Percentiles rank a stretch among this genome's conserved stretches.
Conservation (phyloP, 2,888 invertebrate genomes). For the Lasioglossum villosulum region DNA sequence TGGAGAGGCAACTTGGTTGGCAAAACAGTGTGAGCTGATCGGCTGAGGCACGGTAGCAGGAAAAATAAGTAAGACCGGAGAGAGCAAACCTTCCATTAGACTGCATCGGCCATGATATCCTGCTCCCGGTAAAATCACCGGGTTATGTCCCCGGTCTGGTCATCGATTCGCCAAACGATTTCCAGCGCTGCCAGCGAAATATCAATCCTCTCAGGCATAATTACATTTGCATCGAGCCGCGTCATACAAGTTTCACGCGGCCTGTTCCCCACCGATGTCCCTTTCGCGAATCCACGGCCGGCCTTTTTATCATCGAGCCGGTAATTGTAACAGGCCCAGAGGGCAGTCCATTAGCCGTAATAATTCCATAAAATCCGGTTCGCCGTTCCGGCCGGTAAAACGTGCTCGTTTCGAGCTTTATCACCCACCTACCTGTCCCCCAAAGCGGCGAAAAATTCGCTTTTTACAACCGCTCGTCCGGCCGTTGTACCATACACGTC, state of each 20-base stretch:
- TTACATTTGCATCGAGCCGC: constrained; percentile 49
- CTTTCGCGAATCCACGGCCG: constrained; percentile 32
- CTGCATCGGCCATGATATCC: not conserved
- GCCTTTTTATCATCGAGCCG: constrained; percentile 59
- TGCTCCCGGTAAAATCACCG: not conserved
- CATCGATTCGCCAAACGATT: constrained; percentile 24
- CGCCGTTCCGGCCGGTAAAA: constrained; percentile 51
- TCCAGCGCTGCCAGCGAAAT: constrained; percentile 37
- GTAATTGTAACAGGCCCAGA: constrained; percentile 70
- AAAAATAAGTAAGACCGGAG: not conserved
- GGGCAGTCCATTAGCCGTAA: constrained; percentile 71
- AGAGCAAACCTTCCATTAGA: not conserved
- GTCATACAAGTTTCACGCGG: constrained; percentile 50
- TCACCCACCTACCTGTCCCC: constrained; percentile 43
- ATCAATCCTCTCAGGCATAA: constrained; percentile 53
- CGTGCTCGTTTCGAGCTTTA: constrained; percentile 66
- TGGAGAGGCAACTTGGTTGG: not conserved
- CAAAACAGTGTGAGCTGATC: not conserved
- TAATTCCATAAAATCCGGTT: constrained; percentile 70
- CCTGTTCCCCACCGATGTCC: constrained; percentile 24
- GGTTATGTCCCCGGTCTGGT: not conserved
- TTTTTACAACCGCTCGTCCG: constrained; percentile 42
- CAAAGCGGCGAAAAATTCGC: constrained; percentile 55
- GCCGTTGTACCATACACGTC: constrained; percentile 15
- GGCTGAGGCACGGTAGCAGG: not conserved